These are phyloP conservation scores for Teleogryllus occipitalis DNA, from an alignment of 1,140 invertebrate genomes.

Conservation along the genomic window DNA sequence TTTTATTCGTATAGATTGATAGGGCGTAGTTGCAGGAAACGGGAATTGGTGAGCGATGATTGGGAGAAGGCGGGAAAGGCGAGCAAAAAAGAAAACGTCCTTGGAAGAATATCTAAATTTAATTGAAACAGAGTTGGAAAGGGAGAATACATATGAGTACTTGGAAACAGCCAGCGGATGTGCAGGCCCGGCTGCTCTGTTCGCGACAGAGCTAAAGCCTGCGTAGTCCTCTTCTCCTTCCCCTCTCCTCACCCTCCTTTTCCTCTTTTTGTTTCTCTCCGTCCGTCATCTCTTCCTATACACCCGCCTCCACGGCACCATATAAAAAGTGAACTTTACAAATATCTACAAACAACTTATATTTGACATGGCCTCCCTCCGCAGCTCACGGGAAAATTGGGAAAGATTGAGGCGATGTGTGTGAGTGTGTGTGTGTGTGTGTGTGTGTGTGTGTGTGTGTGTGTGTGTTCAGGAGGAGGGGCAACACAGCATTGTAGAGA, in stretches of 20 bases:
- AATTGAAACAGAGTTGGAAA: slow-evolving; percentile 5
- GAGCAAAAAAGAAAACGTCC: not conserved
- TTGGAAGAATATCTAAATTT: slow-evolving; percentile 6
- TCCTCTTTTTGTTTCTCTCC: not conserved
- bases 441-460: too few species aligned
- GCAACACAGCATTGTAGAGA: too few species aligned
- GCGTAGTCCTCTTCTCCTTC: not conserved
- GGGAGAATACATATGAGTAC: not conserved
- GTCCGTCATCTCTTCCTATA: not conserved
- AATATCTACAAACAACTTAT: not conserved
- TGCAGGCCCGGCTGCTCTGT: too few species aligned
- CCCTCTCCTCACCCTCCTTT: not conserved
- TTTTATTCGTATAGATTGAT: too few species aligned
- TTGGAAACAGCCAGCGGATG: not conserved
- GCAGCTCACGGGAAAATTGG: not conserved
- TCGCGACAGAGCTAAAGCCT: not conserved
- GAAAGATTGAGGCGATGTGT: too few species aligned
- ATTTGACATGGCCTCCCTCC: not conserved
- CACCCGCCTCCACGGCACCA: not conserved
- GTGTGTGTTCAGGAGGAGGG: too few species aligned
- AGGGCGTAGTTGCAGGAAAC: too few species aligned
- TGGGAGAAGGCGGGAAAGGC: not conserved
- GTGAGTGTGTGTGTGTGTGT: too few species aligned
- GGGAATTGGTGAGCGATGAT: not conserved
- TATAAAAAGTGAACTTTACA: slow-evolving; percentile 2